Conservation (phyloP, 2,797 vertebrate genomes). For the Perodicticus potto region DNA sequence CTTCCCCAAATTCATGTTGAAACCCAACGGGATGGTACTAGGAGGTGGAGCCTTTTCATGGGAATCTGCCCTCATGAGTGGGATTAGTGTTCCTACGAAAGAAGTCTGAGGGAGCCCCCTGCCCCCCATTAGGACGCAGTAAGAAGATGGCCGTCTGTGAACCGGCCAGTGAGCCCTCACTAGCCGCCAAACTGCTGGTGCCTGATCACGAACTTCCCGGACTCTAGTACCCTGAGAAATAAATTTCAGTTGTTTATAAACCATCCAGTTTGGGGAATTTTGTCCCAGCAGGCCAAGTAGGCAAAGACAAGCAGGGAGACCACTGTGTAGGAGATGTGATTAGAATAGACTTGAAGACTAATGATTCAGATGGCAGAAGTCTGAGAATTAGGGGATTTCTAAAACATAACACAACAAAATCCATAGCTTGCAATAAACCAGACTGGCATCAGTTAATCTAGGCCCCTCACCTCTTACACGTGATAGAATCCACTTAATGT, state of each 20-base stretch:
- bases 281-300: background rate
- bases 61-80: background rate
- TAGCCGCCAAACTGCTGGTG: background rate
- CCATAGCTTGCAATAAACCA: background rate
- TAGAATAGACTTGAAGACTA: background rate
- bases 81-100: background rate
- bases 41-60: background rate
- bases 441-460: background rate
- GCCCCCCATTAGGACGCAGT: background rate
- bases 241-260: background rate
- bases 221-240: background rate
- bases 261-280: background rate
- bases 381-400: background rate
- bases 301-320: background rate
- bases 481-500: background rate
- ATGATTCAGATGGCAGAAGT: fast-evolving
- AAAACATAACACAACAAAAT: background rate
- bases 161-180: background rate
- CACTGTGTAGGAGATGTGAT: background rate
- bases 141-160: background rate
- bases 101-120: no score
- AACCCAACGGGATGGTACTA: background rate
- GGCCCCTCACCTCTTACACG: background rate
- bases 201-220: background rate
- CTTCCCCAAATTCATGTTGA: background rate